Conservation (phyloP, 2,113 vertebrate species). For the Meleagris gallopavo region DNA sequence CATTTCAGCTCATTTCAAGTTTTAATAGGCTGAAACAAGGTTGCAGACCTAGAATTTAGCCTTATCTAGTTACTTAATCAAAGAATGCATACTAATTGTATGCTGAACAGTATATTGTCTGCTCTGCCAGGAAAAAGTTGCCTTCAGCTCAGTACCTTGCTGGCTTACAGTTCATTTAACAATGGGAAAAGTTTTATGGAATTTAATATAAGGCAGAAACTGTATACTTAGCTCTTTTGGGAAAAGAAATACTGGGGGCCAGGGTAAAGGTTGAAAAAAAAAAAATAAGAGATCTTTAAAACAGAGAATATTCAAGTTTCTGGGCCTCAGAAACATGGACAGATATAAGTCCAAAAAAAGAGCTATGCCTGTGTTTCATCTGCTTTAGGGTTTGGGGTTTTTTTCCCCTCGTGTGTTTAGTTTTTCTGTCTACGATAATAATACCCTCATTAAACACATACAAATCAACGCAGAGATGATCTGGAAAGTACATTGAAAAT, state of each 20-base stretch:
- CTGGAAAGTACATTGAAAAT: neutral
- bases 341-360: neutral
- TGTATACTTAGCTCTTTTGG: neutral
- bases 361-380: neutral
- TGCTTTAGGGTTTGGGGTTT: fast-evolving
- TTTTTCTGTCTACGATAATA: neutral
- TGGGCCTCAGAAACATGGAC: neutral
- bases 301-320: neutral
- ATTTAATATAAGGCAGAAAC: neutral
- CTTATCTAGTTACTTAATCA: neutral
- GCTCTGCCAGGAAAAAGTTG: neutral
- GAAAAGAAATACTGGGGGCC: neutral
- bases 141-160: neutral
- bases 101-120: neutral
- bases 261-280: neutral
- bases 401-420: neutral
- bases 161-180: neutral
- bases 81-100: neutral
- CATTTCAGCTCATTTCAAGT: neutral
- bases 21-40: neutral
- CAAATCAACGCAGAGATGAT: neutral
- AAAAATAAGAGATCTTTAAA: neutral
- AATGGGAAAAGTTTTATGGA: neutral
- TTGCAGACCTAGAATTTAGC: neutral
- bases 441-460: neutral